Conservation (phyloP, 2,797 vertebrate species). For the Sebastes taczanowskii region DNA sequence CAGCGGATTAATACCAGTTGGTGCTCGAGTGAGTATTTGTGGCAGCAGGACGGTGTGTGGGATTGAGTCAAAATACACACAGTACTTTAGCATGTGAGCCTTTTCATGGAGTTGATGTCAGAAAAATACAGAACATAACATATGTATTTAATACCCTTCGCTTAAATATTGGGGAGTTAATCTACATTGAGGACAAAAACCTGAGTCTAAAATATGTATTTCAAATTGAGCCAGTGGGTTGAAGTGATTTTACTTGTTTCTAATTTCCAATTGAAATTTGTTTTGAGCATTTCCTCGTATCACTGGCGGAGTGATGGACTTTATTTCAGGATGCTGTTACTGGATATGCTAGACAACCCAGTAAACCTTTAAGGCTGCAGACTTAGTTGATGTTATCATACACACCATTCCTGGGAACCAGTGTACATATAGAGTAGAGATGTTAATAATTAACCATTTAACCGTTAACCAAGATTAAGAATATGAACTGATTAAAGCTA, state of each 20-base stretch:
- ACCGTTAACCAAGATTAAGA: too few relatives aligned
- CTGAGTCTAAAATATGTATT: not conserved
- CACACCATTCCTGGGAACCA: not conserved
- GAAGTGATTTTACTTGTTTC: not conserved
- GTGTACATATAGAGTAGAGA: too few relatives aligned
- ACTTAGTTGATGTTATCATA: not conserved
- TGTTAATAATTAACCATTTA: too few relatives aligned
- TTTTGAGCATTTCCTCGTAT: not conserved
- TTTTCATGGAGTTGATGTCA: not conserved
- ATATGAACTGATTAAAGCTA: too few relatives aligned
- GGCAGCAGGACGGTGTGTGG: not conserved
- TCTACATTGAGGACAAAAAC: not conserved
- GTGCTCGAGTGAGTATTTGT: too few relatives aligned
- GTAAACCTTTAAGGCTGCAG: not conserved
- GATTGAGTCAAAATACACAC: not conserved
- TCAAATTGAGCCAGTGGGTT: not conserved
- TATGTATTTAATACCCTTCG: not conserved
- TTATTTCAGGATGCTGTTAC: not conserved
- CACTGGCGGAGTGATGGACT: not conserved
- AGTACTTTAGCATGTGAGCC: too few relatives aligned
- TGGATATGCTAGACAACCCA: not conserved
- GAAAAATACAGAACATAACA: not conserved
- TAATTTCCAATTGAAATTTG: not conserved
- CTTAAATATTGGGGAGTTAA: not conserved
- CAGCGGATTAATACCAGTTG: too few relatives aligned